Conservation (phyloP, 1,140 invertebrate species). For the Brachionus rotundiformis region DNA sequence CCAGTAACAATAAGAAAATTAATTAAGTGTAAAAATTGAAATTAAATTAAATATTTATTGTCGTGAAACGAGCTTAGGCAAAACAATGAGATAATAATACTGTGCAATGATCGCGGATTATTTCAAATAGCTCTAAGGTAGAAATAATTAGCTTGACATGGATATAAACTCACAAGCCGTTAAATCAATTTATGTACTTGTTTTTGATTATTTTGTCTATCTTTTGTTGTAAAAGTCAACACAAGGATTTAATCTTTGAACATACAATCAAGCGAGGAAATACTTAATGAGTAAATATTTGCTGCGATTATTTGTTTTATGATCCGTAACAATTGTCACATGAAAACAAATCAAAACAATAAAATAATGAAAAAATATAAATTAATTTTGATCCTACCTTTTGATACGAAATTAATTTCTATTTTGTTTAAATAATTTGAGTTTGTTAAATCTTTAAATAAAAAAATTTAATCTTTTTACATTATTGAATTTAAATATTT, state of each 20-base stretch:
- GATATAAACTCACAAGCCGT: constrained; percentile 44
- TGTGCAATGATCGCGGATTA: neutral
- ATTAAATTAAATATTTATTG: constrained; percentile 26
- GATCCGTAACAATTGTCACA: constrained; percentile 23
- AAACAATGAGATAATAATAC: constrained; percentile 17
- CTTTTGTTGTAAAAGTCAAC: constrained; percentile 41
- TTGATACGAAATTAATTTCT: too few relatives aligned
- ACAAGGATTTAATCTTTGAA: constrained; percentile 48
- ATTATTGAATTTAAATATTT: too few relatives aligned
- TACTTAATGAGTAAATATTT: constrained; percentile 10
- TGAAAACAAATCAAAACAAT: neutral
- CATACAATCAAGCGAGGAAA: constrained; percentile 5
- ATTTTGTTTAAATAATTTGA: too few relatives aligned
- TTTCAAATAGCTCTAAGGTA: neutral
- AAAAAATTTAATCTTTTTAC: too few relatives aligned
- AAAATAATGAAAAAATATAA: too few relatives aligned
- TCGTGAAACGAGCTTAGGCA: neutral
- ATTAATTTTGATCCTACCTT: too few relatives aligned
- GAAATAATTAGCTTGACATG: neutral
- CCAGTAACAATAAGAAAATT: constrained; percentile 11
- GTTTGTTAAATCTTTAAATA: too few relatives aligned
- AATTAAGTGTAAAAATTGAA: constrained; percentile 37
- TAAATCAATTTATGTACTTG: neutral
- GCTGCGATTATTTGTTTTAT: neutral
- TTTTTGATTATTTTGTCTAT: constrained; percentile 14